Conservation (phyloP, 2,888 invertebrate species). For the Campoletis raptor region DNA sequence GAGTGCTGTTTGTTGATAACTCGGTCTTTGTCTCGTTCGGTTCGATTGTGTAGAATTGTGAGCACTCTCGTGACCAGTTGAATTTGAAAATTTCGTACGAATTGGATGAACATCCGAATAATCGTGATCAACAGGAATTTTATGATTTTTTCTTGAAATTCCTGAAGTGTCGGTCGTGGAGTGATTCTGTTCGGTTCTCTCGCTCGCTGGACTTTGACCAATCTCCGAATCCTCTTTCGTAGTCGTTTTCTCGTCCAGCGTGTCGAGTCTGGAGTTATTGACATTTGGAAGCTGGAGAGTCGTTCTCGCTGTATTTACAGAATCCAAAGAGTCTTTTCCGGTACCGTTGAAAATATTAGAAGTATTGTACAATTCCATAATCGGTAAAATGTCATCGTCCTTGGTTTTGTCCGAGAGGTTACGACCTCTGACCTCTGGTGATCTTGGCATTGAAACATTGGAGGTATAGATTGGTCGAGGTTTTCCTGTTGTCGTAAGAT, state of each 20-base stretch:
- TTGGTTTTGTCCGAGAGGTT: constrained; percentile 81
- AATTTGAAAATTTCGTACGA: constrained; percentile 58
- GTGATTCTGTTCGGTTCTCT: constrained; percentile 67
- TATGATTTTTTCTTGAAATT: constrained; percentile 68
- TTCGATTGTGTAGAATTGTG: constrained; percentile 59
- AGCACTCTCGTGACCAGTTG: constrained; percentile 36
- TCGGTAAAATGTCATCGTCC: constrained; percentile 81
- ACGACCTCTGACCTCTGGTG: constrained; percentile 80
- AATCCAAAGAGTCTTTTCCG: constrained; percentile 56
- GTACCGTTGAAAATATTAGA: constrained; percentile 82
- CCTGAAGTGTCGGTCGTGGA: constrained; percentile 79
- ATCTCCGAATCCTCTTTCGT: constrained; percentile 76
- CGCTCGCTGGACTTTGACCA: constrained; percentile 40
- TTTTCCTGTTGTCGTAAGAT: constrained; percentile 18
- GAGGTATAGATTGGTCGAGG: constrained; percentile 57
- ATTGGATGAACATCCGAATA: constrained; percentile 46
- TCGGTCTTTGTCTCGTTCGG: constrained; percentile 75
- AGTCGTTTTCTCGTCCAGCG: constrained; percentile 79
- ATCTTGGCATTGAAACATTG: constrained; percentile 68
- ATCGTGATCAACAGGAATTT: constrained; percentile 72
- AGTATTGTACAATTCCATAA: constrained; percentile 83
- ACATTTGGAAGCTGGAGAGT: constrained; percentile 41
- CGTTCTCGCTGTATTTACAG: constrained; percentile 20
- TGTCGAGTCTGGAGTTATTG: constrained; percentile 51
- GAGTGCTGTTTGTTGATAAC: constrained; percentile 75